Conservation (phyloP, 2,797 vertebrate genomes). For the Xerus rutilus region DNA sequence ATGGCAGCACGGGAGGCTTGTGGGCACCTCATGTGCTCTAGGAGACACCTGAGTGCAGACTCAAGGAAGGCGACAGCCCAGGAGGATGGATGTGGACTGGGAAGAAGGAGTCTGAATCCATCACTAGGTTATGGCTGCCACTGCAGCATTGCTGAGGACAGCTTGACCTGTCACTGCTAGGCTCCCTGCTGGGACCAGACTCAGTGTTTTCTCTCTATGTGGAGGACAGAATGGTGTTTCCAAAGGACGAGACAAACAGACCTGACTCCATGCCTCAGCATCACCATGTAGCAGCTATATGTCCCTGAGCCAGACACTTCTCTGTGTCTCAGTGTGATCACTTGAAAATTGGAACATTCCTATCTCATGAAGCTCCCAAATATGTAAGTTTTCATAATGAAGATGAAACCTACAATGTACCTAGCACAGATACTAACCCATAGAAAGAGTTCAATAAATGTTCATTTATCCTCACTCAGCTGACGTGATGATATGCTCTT, state of each 20-base stretch:
- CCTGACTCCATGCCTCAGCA: not conserved
- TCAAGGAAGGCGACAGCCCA: not conserved
- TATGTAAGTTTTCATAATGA: not conserved
- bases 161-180: not conserved
- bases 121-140: not conserved
- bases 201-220: not conserved
- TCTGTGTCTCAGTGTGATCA: not conserved
- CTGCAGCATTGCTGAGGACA: rapidly evolving
- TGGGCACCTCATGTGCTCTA: not conserved
- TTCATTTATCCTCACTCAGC: not conserved
- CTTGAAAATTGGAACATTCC: not conserved
- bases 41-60: not conserved
- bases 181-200: not conserved
- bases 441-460: not conserved
- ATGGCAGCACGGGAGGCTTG: rapidly evolving
- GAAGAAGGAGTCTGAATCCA: not conserved
- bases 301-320: not conserved
- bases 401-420: not conserved
- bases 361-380: not conserved
- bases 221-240: not conserved
- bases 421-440: not conserved
- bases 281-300: not conserved
- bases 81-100: not conserved
- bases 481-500: not conserved
- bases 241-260: not conserved